phyloP scores from a whole-genome alignment of 2,113 vertebrate genomes.

The Mobula birostris region DNA sequence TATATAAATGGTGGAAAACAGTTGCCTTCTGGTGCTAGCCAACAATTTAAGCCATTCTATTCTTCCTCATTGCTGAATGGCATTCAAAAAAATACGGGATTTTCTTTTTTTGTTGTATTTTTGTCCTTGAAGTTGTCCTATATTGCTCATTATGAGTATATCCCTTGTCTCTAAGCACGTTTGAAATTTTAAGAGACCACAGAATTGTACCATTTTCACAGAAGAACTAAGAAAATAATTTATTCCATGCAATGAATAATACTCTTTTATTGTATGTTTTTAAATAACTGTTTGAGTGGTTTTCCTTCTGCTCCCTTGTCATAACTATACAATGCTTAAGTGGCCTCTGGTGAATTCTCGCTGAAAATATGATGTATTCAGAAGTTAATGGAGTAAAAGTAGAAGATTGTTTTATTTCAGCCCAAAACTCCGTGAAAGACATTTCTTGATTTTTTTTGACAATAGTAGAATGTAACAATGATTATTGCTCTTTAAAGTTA shows the following conservation, averaged over 20 bases:
- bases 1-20: not conserved
- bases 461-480: not conserved
- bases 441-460: not conserved
- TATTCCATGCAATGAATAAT: not conserved
- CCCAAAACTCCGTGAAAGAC: not conserved
- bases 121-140: not conserved
- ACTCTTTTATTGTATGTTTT: not conserved
- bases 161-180: slow-evolving; percentile 45
- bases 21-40: not conserved
- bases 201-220: not conserved
- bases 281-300: not conserved
- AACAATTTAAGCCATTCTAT: not conserved
- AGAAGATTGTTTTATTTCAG: not conserved
- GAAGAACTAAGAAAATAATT: not conserved
- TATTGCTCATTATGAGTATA: slow-evolving; percentile 37
- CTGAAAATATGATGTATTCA: not conserved
- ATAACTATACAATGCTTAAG: not conserved
- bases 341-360: not conserved
- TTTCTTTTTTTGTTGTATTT: slow-evolving; percentile 51
- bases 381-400: not conserved
- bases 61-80: not conserved
- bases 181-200: not conserved
- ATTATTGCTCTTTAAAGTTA: not conserved
- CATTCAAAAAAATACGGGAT: not conserved
- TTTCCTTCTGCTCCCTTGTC: not conserved